These are phyloP conservation scores for Bos indicus DNA, from an alignment of 2,113 vertebrate species.

Conservation along the genomic window DNA sequence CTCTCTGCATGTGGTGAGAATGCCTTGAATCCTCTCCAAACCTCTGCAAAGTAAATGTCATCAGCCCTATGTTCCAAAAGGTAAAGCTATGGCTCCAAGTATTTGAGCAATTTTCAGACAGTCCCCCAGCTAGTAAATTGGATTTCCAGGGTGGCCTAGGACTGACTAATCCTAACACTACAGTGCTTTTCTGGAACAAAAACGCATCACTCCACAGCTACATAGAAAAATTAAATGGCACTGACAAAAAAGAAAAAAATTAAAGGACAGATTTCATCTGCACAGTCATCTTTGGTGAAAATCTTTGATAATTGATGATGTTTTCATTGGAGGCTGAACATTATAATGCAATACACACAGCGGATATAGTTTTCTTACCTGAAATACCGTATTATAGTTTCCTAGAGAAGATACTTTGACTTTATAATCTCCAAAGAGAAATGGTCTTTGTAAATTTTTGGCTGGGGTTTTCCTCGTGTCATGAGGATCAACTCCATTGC, in stretches of 20 bases:
- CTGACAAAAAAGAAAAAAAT: not conserved
- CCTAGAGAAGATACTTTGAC: not conserved
- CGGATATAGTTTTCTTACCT: not conserved
- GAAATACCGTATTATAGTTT: not conserved
- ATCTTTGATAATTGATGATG: not conserved
- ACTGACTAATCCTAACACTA: not conserved
- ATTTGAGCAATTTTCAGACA: not conserved
- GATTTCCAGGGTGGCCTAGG: not conserved
- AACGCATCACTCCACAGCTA: not conserved
- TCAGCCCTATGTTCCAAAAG: not conserved
- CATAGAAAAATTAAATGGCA: not conserved
- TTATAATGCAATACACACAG: not conserved
- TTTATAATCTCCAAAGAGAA: not conserved
- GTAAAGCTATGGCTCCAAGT: not conserved
- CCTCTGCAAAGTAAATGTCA: not conserved
- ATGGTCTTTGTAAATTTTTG: not conserved
- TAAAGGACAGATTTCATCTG: not conserved
- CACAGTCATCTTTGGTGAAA: not conserved
- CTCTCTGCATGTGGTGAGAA: not conserved
- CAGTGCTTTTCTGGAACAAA: not conserved
- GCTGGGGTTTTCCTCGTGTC: not conserved
- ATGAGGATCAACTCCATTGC: not conserved
- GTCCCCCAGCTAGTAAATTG: not conserved
- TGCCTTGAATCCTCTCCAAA: not conserved
- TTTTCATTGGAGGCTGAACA: not conserved